Percentiles rank a stretch among this genome's conserved stretches.
Evolutionary conservation across 2,888 invertebrate species (phyloP).

Genomic region (Tiliacea citrago): DNA sequence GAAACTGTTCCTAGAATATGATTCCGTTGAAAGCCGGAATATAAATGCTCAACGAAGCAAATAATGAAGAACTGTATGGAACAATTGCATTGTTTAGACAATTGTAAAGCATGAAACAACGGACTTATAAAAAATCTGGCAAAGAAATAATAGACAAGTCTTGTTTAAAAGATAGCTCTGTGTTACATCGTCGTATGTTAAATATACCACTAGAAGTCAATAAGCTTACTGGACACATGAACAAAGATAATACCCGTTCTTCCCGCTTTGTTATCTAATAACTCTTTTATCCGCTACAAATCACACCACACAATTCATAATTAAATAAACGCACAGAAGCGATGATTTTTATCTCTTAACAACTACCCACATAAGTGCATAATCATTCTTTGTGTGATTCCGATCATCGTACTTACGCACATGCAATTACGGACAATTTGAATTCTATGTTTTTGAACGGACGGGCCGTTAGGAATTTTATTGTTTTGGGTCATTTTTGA

Average conservation of each 20-base stretch:
- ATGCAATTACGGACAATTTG: conserved; percentile 49
- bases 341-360: conserved; percentile 69
- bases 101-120: neutral
- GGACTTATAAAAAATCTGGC: neutral
- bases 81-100: neutral
- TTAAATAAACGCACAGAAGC: conserved; percentile 72
- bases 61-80: neutral
- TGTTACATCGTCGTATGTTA: neutral
- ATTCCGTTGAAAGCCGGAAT: neutral
- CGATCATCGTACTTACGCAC: conserved; percentile 54
- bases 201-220: neutral
- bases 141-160: neutral
- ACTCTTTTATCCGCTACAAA: conserved; percentile 45
- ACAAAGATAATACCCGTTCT: neutral
- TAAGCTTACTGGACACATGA: too few relatives aligned
- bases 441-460: conserved; percentile 30
- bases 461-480: neutral
- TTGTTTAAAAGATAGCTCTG: neutral
- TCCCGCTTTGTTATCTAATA: neutral
- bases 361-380: conserved; percentile 69
- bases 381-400: conserved; percentile 68
- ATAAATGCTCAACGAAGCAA: neutral
- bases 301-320: conserved; percentile 58
- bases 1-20: neutral
- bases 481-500: neutral